phyloP scores from a whole-genome alignment of 2,888 invertebrate species.

The Tetragonula carbonaria region DNA sequence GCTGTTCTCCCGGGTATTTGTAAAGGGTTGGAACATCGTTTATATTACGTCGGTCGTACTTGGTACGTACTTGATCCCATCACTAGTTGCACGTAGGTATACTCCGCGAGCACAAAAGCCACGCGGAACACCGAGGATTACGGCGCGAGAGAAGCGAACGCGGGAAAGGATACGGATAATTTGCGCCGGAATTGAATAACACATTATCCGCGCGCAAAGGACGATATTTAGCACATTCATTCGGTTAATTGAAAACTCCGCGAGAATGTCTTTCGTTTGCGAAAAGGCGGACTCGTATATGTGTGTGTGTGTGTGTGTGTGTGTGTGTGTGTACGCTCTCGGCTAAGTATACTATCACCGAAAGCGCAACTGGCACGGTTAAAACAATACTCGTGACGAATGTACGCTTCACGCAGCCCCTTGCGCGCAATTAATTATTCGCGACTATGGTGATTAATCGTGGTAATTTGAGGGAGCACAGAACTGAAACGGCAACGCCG shows the following conservation, averaged over 20 bases:
- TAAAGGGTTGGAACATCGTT: no score
- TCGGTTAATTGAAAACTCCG: slow-evolving; percentile 38
- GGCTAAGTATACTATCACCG: slow-evolving; percentile 51
- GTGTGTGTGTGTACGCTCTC: not conserved
- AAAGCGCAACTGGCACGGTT: slow-evolving; percentile 48
- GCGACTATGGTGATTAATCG: slow-evolving; percentile 67
- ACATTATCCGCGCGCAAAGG: slow-evolving; percentile 16
- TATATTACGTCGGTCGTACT: no score
- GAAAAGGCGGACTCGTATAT: no score
- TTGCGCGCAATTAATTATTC: slow-evolving; percentile 67
- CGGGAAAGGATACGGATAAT: not conserved
- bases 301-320: no score
- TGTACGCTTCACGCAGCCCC: slow-evolving; percentile 65
- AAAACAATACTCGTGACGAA: slow-evolving; percentile 68
- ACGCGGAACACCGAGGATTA: not conserved
- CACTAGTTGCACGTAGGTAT: no score
- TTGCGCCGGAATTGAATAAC: slow-evolving; percentile 16
- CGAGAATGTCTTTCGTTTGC: slow-evolving; percentile 13
- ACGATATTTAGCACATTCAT: slow-evolving; percentile 25
- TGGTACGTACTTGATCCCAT: no score
- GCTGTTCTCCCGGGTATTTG: no score
- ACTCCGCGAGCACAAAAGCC: not conserved
- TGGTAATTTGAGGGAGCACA: slow-evolving; percentile 50
- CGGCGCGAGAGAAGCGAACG: no score
- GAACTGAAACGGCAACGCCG: slow-evolving; percentile 50